Base-by-base conservation (phyloP, 2,797 vertebrate genomes). In the Botia kubotai region DNA sequence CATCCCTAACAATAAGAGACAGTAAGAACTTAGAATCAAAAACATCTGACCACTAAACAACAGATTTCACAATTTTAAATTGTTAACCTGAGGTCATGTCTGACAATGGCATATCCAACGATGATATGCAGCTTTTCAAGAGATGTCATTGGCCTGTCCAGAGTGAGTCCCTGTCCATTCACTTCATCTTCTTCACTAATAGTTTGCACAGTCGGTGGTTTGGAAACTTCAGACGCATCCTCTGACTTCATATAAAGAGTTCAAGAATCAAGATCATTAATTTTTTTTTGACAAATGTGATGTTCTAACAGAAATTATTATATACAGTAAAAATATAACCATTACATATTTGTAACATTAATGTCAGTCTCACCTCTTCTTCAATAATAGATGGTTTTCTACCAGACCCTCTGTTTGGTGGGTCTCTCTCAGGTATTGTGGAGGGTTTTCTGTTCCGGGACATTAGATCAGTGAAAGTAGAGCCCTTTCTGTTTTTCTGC, bases 101-200 rank as follows among this genome's bases (percentile, higher is more conserved):
- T 93, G 86, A 96, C 89, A 50, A 99, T 97, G 84, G 92, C 98
- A 2, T 95, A 96, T 86, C 93, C 92, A 67, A 96, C 95, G 1
- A 99, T 96, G 85, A 96, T 94, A 89, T 98, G 97, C 23, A 98
- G 92, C 91, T 99, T 99, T 87, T 99, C 97, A 11, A 99, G 92
- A 77, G 96, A 93, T 17, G 96, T 93, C 92, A 98, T 94, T 1
- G 96, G 95, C 26, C 93, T 92, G 70, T 98, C 95, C 78, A 96
- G 91, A 23, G 94, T 90, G 0, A 92, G 90, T 53, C 84, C 91
- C 3, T 96, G 94, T n/a, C 89, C 90, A 0, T 87, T 84, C 77
- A 94, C 76, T 6, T 96, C 93, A 50, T 92, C 89, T 87, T 91
- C 92, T 90, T 84, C 92, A 0, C 78, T 87, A 5, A 95, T 83